A percentile compares a stretch with the other conserved stretches of the same genome.
phyloP scores from a whole-genome alignment of 2,797 vertebrate genomes.

The Schizothorax lantsangensis region DNA sequence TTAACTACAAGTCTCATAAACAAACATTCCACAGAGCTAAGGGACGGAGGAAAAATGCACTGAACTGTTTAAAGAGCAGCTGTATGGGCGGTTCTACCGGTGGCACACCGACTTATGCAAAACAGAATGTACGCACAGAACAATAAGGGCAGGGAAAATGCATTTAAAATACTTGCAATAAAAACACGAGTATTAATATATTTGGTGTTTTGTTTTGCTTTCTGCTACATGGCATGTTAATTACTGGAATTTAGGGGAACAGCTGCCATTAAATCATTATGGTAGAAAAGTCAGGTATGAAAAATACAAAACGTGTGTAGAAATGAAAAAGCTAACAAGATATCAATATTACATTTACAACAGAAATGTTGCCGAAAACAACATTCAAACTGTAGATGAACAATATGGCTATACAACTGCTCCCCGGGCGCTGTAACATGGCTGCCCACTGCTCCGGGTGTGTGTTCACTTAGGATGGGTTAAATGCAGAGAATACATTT shows the following conservation, averaged over 20 bases:
- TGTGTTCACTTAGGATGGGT: too few species aligned
- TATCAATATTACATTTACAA: conserved; percentile 3
- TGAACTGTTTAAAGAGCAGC: conserved; percentile 19
- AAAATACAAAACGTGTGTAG: neutral
- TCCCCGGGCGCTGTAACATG: too few species aligned
- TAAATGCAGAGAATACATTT: too few species aligned
- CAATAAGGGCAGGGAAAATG: neutral
- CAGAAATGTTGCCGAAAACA: neutral
- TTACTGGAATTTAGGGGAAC: neutral
- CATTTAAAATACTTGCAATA: conserved; percentile 11
- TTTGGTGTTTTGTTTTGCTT: neutral
- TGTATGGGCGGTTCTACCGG: neutral
- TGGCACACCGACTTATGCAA: conserved; percentile 11
- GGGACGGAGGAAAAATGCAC: conserved; percentile 15
- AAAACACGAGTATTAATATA: neutral
- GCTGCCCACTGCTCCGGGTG: too few species aligned
- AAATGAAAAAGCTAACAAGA: neutral
- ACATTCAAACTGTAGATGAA: neutral
- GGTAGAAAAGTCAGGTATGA: neutral
- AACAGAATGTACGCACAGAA: conserved; percentile 5
- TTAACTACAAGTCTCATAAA: conserved; percentile 48
- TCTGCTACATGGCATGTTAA: neutral
- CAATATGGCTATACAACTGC: neutral
- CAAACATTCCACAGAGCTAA: conserved; percentile 48
- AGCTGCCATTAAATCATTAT: neutral